Evolutionary conservation across 2,797 vertebrate species (phyloP).

Genomic region (Nasua narica): DNA sequence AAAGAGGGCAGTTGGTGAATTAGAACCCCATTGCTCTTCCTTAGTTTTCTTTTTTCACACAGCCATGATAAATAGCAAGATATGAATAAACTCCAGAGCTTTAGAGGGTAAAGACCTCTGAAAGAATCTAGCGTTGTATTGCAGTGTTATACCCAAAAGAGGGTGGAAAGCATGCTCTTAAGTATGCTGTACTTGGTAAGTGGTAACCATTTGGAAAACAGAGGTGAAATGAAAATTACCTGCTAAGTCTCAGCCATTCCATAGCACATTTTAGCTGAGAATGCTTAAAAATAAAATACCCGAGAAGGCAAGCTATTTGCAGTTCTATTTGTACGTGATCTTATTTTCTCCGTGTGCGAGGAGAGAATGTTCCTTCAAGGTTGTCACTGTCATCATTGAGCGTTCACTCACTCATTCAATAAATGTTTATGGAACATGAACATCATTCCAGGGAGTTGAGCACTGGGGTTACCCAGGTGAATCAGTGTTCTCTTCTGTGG

Average conservation of each 20-base stretch:
- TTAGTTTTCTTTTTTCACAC: background rate
- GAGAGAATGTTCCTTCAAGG: background rate
- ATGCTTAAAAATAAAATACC: constrained; percentile 42
- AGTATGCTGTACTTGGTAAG: constrained; percentile 3
- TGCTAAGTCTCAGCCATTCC: background rate
- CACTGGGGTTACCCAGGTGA: background rate
- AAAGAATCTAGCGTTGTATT: background rate
- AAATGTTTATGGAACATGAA: background rate
- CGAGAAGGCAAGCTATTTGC: background rate
- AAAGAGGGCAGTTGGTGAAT: background rate
- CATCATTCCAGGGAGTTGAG: background rate
- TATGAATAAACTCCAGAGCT: background rate
- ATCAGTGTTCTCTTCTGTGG: background rate
- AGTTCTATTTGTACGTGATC: background rate
- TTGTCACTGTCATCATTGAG: background rate
- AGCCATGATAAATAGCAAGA: background rate
- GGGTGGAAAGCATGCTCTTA: background rate
- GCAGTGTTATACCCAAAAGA: background rate
- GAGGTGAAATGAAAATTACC: constrained; percentile 60
- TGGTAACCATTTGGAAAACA: constrained; percentile 55
- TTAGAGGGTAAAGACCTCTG: background rate
- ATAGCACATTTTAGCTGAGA: background rate
- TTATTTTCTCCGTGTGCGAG: constrained; percentile 31
- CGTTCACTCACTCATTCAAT: background rate
- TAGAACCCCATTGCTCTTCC: background rate